Conservation (phyloP, 2,888 invertebrate species). For the Seira sanloemensis region DNA sequence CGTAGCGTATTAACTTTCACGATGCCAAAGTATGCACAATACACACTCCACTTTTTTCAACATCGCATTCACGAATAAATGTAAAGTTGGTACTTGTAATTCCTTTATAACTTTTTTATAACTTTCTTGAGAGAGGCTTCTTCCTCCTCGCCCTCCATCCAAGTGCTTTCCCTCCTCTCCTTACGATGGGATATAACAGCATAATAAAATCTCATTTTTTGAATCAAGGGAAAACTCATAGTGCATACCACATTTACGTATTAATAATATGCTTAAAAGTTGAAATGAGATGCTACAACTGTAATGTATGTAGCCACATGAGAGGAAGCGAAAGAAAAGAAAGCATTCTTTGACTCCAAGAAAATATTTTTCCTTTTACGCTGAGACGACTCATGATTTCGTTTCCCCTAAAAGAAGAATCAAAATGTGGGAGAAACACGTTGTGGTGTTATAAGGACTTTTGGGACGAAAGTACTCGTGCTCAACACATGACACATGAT, state of each 20-base stretch:
- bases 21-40: background rate
- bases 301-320: background rate
- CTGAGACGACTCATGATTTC: slow-evolving; percentile 31
- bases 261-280: background rate
- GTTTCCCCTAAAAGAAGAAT: slow-evolving; percentile 35
- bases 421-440: slow-evolving; percentile 27
- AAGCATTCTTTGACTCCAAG: slow-evolving; percentile 37
- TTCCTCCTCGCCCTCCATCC: background rate
- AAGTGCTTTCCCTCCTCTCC: slow-evolving; percentile 9
- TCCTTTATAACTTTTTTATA: slow-evolving; percentile 22
- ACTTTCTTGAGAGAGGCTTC: background rate
- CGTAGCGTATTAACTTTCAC: background rate
- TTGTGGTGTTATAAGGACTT: slow-evolving; percentile 44
- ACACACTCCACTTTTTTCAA: background rate
- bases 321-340: slow-evolving; percentile 19
- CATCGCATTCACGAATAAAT: background rate
- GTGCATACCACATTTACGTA: too few relatives aligned
- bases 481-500: slow-evolving; percentile 51
- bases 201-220: background rate
- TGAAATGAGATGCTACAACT: slow-evolving; percentile 28
- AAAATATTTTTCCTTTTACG: slow-evolving; percentile 34
- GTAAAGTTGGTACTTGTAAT: slow-evolving; percentile 1
- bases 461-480: slow-evolving; percentile 43
- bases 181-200: background rate
- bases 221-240: background rate